A percentile compares a stretch with the other conserved stretches of the same genome.
Conservation (phyloP, 53 echinoderm and acorn worm genomes). For the Echinarachnius parma region DNA sequence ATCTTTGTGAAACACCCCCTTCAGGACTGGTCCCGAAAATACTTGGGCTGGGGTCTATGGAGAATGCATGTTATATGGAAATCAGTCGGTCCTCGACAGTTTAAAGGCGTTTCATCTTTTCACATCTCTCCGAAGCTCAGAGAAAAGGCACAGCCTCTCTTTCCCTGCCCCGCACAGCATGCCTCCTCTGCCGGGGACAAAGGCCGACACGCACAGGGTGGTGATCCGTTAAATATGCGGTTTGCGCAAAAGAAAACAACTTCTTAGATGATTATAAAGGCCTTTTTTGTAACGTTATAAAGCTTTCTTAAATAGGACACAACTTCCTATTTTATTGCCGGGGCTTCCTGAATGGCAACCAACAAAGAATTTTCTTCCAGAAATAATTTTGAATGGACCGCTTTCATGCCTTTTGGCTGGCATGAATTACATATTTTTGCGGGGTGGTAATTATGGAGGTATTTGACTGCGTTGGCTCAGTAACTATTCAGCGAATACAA, state of each 20-base stretch:
- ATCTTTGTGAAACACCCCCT: too few species aligned
- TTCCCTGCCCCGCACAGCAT: constrained; percentile 3
- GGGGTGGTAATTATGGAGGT: constrained; percentile 34
- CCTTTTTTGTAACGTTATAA: too few species aligned
- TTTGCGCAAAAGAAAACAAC: constrained; percentile 11
- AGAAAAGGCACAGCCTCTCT: not conserved
- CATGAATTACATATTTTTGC: constrained; percentile 25
- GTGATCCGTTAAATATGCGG: constrained; percentile 13
- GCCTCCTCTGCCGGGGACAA: constrained; percentile 4
- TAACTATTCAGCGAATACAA: constrained; percentile 14
- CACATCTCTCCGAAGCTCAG: constrained; percentile 4
- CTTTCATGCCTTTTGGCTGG: constrained; percentile 14
- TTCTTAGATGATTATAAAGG: too few species aligned
- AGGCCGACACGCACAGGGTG: constrained; percentile 21
- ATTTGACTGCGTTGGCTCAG: constrained; percentile 17
- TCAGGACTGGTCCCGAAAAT: too few species aligned
- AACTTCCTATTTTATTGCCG: too few species aligned
- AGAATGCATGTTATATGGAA: too few species aligned
- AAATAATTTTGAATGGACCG: not conserved
- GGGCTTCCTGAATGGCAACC: too few species aligned
- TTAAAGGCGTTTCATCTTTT: too few species aligned
- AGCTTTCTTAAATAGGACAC: too few species aligned
- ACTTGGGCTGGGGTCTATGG: too few species aligned
- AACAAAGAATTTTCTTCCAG: too few species aligned
- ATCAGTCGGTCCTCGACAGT: too few species aligned